Base-by-base conservation (phyloP, 64 coral and sea anemone species). In the Montipora capricornis region DNA sequence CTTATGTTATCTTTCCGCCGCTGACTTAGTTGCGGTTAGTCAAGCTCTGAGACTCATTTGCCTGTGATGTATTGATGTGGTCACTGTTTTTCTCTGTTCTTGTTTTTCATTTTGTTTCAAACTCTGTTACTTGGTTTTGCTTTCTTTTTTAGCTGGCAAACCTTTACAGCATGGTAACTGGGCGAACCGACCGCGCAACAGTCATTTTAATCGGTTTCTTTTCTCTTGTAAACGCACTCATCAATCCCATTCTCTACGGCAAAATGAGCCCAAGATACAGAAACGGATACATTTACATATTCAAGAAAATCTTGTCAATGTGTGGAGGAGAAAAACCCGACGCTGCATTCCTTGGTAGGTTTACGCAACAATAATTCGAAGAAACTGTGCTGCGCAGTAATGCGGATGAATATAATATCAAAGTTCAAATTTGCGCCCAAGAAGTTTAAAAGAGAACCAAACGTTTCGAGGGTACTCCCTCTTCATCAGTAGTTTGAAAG, bases 211-310 rank as follows among this genome's bases (percentile, higher is more conserved):
- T 97, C 37, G 96, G 96, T 0, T 44, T 97, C n/a, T 89, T 95
- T 8, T 97, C 96, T 5, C 77, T 97, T 10, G 71, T 97, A 16
- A 97, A 93, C 84, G 93, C 92, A 3, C 88, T 97, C n/a, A 97
- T 97, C 44, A 95, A 97, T 57, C 96, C 96, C 14, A 58, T 97
- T 46, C 50, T 97, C 47, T 97, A 97, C 52, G 96, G 96, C 2
- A 97, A 97, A 80, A 95, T 97, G 96, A 95, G 93, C 15, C 80
- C 47, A 11, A 82, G 96, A 51, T 97, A 97, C 80, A 44, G 96
- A 51, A 89, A 60, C 8, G 96, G 96, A 2, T 97, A 94, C 64
- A 10, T 60, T 12, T 97, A 89, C 29, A 87, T 95, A 24, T 89
- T 95, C 29, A 92, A 59, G 60, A 97, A 92, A 81, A 89, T 95